Base-by-base conservation (phyloP, 2,888 invertebrate species). In the Drosophila yooni region DNA sequence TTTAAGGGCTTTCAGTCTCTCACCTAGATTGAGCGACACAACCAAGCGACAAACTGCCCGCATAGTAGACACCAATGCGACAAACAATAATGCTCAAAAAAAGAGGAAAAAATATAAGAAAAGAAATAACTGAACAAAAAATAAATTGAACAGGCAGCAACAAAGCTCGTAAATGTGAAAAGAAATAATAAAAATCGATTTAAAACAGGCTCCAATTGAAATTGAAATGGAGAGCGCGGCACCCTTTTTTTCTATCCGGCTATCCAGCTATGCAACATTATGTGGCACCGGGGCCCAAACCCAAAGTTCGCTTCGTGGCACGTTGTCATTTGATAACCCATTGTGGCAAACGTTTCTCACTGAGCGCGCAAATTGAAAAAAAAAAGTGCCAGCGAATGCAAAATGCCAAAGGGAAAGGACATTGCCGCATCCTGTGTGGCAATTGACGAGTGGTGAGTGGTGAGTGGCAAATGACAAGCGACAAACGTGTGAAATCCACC, bases 281-380 rank as follows among this genome's bases (percentile, higher is more conserved):
- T 57, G 36, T 18, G 31, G 33, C 34, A 38, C 11, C 56, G 52
- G 11, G n/a, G 10, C 36, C 0, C 57, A 31, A 62, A 43, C 59
- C 54, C 61, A 67, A 43, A 43, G 70, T 75, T 64, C 68, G 68
- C 59, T 80, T 78, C 70, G 77, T 90, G 80, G 86, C 88, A 89
- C 90, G 87, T 90, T 87, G 87, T 82, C 88, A 87, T 87, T 87
- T 90, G 87, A 87, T 88, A 87, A 88, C 86, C 86, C 90, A 88
- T 87, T 87, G 86, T 87, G 86, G 90, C 79, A 79, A 88, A 79
- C 77, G 80, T 63, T 82, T 76, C 66, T 79, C 79, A 70, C 67
- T 66, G 73, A 69, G 64, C 65, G 68, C 67, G 77, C 88, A 87
- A 87, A 87, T 87, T 90, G 86, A 86, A 86, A 86, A 53, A 56